phyloP scores from a whole-genome alignment of 2,113 vertebrate genomes.

The Stomatorhinus ivindoensis region DNA sequence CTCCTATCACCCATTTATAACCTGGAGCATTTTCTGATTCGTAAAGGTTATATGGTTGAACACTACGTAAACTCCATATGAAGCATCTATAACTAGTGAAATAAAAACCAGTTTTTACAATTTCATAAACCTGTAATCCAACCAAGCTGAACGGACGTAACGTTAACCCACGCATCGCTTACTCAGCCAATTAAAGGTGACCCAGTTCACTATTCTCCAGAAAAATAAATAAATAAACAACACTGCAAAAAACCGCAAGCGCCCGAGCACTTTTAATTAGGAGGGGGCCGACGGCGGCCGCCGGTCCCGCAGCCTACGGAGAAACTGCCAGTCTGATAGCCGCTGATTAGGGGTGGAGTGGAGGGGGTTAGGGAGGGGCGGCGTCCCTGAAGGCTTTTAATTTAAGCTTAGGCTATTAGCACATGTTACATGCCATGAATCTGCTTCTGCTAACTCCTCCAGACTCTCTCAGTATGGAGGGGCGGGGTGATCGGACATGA shows the following conservation, averaged over 20 bases:
- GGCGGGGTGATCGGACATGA: constrained; percentile 12
- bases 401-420: constrained; percentile 56
- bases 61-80: background rate
- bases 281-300: constrained; percentile 15
- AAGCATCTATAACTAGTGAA: background rate
- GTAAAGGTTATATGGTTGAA: background rate
- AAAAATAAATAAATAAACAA: constrained; percentile 15
- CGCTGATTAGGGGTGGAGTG: constrained; percentile 35
- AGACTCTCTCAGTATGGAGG: constrained; percentile 31
- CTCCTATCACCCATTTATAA: background rate
- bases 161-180: constrained; percentile 14
- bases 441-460: constrained; percentile 45
- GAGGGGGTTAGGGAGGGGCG: constrained; percentile 18
- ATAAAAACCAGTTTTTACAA: background rate
- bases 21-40: background rate
- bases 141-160: background rate
- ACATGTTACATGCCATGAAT: constrained; percentile 61
- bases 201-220: constrained; percentile 17
- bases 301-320: constrained; percentile 31
- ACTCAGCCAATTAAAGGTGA: constrained; percentile 41
- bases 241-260: constrained; percentile 11
- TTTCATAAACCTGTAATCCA: background rate
- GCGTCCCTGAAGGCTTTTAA: constrained; percentile 54
- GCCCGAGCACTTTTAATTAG: constrained; percentile 34
- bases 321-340: constrained; percentile 29